Percentiles rank a stretch among this genome's conserved stretches.
Evolutionary conservation across 1,140 invertebrate species (phyloP).

Genomic region (Ceratosolen solmsi): DNA sequence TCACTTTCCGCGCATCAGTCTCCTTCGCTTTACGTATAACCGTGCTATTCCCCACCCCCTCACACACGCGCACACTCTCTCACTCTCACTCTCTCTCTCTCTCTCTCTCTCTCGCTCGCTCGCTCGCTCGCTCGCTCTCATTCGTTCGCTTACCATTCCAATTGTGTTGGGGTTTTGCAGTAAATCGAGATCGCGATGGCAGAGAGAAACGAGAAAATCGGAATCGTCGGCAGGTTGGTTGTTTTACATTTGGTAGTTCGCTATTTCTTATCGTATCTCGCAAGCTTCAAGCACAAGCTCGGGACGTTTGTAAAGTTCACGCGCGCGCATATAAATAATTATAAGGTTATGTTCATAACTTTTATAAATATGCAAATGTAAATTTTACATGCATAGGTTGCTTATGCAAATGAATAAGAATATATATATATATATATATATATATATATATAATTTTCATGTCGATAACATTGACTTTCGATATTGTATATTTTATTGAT

Average conservation of each 20-base stretch:
- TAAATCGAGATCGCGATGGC: constrained; percentile 55
- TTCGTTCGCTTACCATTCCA: neutral
- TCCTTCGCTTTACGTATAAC: neutral
- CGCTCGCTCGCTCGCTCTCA: neutral
- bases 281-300: neutral
- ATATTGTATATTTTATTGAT: no score
- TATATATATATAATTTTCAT: no score
- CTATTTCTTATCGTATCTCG: neutral
- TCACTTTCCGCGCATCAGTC: neutral
- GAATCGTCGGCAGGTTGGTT: constrained; percentile 78
- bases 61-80: neutral
- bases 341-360: neutral
- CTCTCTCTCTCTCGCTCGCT: neutral
- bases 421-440: no score
- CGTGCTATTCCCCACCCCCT: neutral
- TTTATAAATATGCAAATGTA: neutral
- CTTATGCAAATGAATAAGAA: neutral
- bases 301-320: neutral
- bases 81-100: neutral
- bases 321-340: neutral
- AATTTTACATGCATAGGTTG: neutral
- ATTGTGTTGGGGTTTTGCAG: neutral
- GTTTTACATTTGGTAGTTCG: constrained; percentile 24
- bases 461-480: no score
- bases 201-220: constrained; percentile 76